Base-by-base conservation (phyloP, 2,113 vertebrate genomes). In the Archocentrus centrarchus region DNA sequence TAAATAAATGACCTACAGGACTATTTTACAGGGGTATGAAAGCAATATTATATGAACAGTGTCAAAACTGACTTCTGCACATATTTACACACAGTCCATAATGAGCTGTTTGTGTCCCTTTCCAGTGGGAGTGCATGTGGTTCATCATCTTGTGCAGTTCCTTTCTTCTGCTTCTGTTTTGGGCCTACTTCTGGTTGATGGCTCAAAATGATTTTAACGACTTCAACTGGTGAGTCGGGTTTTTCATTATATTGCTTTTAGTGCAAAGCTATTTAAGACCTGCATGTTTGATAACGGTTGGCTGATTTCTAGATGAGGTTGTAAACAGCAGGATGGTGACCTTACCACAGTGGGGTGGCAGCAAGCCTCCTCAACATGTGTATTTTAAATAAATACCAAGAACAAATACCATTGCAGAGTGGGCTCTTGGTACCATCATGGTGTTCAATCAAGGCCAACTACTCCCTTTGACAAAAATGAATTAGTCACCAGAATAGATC, bases 151-250 rank as follows among this genome's bases (percentile, higher is more conserved):
- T 99, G 93, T 96, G 96, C 89, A 95, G 94, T 27, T 97, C 97
- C 55, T 99, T 99, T 81, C 94, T 98, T 81, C 96, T 99, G 91
- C 97, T 98, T 0, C 96, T 99, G 79, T 89, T 97, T 75, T 99
- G 98, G 98, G 96, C 97, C 81, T 99, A 99, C 92, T 99, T 99
- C 95, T 99, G 98, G 98, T 97, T 97, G 97, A 97, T 97, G 88
- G 97, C 97, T 60, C 97, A 96, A 81, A 99, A 99, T 11, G 98
- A 99, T 95, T 99, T 99, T 93, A 97, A 99, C 24, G 97, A 99
- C 83, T 98, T 99, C 94, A 98, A 99, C 95, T 97, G 97, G 98
- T 98, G 86, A 98, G 97, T 91, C 0, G 1, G 2, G 9, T 32
- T 80, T 60, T 61, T 73, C 11, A 5, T 57, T 27, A n/a, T 75